phyloP scores from a whole-genome alignment of 2,797 vertebrate species.

The Limosa lapponica region DNA sequence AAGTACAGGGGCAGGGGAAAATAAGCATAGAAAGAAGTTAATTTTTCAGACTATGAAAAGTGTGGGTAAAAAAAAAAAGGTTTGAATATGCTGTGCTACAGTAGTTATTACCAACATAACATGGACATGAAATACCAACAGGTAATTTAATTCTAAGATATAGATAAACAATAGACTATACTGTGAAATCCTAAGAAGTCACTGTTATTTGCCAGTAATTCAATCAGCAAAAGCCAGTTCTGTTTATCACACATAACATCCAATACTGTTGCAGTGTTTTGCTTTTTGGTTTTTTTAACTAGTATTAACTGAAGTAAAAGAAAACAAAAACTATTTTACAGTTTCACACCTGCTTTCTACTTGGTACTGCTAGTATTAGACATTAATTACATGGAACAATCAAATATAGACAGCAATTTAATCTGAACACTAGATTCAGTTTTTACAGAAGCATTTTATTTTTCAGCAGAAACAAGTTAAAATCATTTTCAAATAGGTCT shows the following conservation, averaged over 20 bases:
- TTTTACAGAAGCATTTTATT: neutral
- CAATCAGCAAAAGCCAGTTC: neutral
- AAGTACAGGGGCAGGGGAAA: neutral
- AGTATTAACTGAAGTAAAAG: neutral
- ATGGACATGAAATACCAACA: neutral
- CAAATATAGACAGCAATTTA: neutral
- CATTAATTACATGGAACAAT: neutral
- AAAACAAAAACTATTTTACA: neutral
- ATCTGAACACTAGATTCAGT: neutral
- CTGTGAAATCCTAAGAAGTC: neutral
- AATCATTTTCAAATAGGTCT: neutral
- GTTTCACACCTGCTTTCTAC: neutral
- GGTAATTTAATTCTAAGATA: too few species aligned
- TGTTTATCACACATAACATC: neutral
- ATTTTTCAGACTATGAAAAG: neutral
- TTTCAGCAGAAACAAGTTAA: neutral
- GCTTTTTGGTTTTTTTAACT: neutral
- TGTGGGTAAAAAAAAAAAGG: neutral
- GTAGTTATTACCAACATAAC: neutral
- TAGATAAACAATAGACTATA: neutral
- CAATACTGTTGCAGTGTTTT: neutral
- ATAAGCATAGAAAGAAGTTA: neutral
- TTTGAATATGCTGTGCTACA: neutral
- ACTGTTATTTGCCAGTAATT: neutral
- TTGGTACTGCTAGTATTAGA: rapidly evolving